These are phyloP conservation scores for Calliphora vomitoria DNA, from an alignment of 2,888 invertebrate species.

Conservation along the genomic window DNA sequence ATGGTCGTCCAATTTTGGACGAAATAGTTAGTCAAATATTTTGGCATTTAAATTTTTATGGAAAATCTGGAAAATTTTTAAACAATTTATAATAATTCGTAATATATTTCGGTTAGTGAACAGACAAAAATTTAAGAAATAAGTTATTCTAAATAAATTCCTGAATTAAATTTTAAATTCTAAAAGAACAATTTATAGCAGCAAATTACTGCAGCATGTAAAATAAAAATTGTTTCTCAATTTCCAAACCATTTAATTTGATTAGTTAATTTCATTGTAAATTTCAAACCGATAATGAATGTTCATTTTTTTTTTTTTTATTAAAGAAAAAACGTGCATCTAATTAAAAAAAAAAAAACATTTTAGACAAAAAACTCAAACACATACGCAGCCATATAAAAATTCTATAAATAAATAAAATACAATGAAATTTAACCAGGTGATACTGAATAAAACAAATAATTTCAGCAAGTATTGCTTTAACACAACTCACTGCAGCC, in stretches of 20 bases:
- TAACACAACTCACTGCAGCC: slow-evolving; percentile 28
- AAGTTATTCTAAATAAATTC: too few relatives aligned
- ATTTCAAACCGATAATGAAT: slow-evolving; percentile 47
- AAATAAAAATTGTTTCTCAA: slow-evolving; percentile 2
- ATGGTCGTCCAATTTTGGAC: too few relatives aligned
- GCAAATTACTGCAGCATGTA: not conserved
- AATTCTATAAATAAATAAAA: slow-evolving; percentile 20
- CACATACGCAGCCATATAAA: not conserved
- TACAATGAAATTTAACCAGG: slow-evolving; percentile 57
- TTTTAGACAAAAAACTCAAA: not conserved
- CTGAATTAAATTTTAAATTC: too few relatives aligned
- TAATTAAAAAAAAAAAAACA: slow-evolving; percentile 56
- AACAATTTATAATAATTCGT: too few relatives aligned
- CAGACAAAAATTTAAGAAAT: too few relatives aligned
- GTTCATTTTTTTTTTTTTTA: slow-evolving; percentile 56
- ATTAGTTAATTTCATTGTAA: slow-evolving; percentile 52
- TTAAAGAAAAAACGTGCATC: slow-evolving; percentile 45
- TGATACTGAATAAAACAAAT: slow-evolving; percentile 48
- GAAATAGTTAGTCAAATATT: too few relatives aligned
- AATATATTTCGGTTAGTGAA: too few relatives aligned
- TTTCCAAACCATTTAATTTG: slow-evolving; percentile 65
- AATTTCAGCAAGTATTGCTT: slow-evolving; percentile 38
- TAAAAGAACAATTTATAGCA: too few relatives aligned
- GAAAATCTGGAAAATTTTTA: too few relatives aligned
- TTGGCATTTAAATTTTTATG: too few relatives aligned